Conservation (phyloP, 2,113 vertebrate species). For the Atrichornis clamosus region DNA sequence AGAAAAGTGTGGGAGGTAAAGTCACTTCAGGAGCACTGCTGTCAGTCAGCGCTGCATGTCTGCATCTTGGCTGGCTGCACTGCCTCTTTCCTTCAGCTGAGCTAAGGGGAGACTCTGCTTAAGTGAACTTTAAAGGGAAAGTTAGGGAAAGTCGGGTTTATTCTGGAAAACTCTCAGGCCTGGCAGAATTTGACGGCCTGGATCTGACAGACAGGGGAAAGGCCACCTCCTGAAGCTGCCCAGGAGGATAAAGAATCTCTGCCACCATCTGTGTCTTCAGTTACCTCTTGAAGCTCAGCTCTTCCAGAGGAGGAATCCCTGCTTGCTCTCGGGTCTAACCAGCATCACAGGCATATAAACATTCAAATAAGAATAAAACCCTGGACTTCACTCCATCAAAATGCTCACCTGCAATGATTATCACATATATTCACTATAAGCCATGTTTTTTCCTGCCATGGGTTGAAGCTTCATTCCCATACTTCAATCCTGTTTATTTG, state of each 20-base stretch:
- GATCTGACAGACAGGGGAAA: slow-evolving; percentile 38
- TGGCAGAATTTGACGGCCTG: background rate
- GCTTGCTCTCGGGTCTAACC: background rate
- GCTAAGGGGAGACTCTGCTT: background rate
- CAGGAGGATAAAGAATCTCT: background rate
- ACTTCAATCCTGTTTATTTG: background rate
- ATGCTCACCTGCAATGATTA: background rate
- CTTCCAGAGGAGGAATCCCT: background rate
- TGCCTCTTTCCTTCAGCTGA: background rate
- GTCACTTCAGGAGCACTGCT: background rate
- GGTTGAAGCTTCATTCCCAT: background rate
- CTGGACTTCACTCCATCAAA: background rate
- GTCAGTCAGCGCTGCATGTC: background rate
- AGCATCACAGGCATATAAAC: background rate
- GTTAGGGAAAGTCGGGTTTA: background rate
- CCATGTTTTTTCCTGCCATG: background rate
- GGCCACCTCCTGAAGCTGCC: slow-evolving; percentile 5
- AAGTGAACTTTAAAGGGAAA: background rate
- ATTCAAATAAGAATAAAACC: background rate
- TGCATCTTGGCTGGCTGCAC: background rate
- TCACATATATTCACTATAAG: too few species aligned
- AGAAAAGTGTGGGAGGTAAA: slow-evolving; percentile 11
- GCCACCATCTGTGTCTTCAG: background rate
- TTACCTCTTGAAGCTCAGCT: background rate
- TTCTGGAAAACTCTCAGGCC: background rate